Base-by-base conservation (phyloP, 2,797 vertebrate species). In the Sphaeramia orbicularis region DNA sequence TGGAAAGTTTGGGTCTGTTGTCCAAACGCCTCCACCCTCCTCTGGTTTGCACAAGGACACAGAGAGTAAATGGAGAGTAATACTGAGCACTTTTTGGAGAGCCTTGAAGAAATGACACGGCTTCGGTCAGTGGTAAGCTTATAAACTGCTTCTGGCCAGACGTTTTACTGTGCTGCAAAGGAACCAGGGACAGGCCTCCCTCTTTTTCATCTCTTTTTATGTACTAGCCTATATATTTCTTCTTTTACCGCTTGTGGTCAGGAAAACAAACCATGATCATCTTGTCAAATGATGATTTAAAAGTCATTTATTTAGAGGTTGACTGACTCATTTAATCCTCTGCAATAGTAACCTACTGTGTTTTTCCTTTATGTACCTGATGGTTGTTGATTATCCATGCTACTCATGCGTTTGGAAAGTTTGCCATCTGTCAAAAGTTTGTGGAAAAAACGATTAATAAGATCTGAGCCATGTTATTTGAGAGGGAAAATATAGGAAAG, bases 1-100 rank as follows among this genome's bases (percentile, higher is more conserved):
- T 74, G 81, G 70, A 79, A 79, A 59, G 67, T 65, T 82, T 71
- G 42, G 24, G 74, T 72, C 12, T 32, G 51, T 57, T 1, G 30
- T 42, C 65, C 67, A 61, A 66, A 75, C 4, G 44, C 36, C 64
- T 74, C 73, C 36, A 8, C 62, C 48, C 56, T 63, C 13, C 5
- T 44, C 48, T 3, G 47, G 24, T 70, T 66, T 77, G 60, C 35
- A 71, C 61, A 57, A 71, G 81, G 80, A 83, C 68, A 62, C 56
- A 11, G 43, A 52, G 65, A 63, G 65, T 70, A 65, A 53, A 49
- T 35, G 49, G 51, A 74, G 61, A 71, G 58, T 45, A 47, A 57
- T n/a, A 19, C 41, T 58, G 67, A 73, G 52, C 36, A 42, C 41
- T 57, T 68, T 74, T 71, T 54, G 57, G 71, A 74, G 21, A 60